Base-by-base conservation (phyloP, 2,888 invertebrate genomes). In the Dione vanillae region DNA sequence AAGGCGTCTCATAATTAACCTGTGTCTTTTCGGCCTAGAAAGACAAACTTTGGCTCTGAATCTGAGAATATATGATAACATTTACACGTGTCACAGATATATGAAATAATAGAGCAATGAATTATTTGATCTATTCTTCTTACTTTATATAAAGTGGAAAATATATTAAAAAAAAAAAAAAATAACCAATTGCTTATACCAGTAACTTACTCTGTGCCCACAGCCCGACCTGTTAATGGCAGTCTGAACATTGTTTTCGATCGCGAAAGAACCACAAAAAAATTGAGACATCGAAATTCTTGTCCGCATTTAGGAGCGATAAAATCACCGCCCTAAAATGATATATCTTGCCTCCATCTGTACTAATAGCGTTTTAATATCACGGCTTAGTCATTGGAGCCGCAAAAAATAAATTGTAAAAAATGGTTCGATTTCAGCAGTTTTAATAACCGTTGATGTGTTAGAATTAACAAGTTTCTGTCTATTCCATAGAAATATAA, bases 341-440 rank as follows among this genome's bases (percentile, higher is more conserved):
- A 92, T 91, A 91, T 91, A 91, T 90, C 80, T 86, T 81, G 78
- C 82, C 79, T 78, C 82, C 85, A 83, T 86, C 85, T 87, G 85
- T 84, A 86, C 90, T 93, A 93, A 93, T 92, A 91, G 91, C 90
- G 78, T 91, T 93, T 91, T 92, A 93, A 93, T 92, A 88, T 86
- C 86, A 78, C 75, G 83, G 83, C 83, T 91, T 88, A 91, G 87
- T 91, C 89, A 91, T 87, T 82, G 75, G 69, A 64, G 71, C 67
- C 59, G 74, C 75, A 78, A 78, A 78, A 77, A 77, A 51, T 66
- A 19, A 37, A 43, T 65, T 27, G 37, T 73, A 77, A 78, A 76
- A 77, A 76, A 69, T 68, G 67, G 74, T 70, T 77, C 67, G 76
- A 68, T 76, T 76, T 75, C 75, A 76, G 70, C 70, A 70, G 67